Evolutionary conservation across 2,888 invertebrate species (phyloP).

Genomic region (Eupithecia inturbata): DNA sequence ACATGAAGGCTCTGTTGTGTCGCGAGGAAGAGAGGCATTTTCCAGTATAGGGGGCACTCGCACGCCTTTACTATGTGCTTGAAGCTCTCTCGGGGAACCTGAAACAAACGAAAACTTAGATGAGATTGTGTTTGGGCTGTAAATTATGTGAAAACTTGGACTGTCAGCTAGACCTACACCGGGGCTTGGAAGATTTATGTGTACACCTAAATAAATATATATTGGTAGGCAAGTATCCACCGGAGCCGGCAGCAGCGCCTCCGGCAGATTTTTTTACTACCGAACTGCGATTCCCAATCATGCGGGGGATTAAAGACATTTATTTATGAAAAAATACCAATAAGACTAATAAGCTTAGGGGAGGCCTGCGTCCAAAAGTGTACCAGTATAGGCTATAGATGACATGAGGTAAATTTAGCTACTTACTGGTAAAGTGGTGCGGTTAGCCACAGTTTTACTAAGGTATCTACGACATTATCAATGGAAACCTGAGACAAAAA

Average conservation of each 20-base stretch:
- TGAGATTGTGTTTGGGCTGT: constrained; percentile 7
- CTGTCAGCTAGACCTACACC: background rate
- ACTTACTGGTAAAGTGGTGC: background rate
- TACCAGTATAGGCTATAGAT: background rate
- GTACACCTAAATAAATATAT: background rate
- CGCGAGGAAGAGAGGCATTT: constrained; percentile 96
- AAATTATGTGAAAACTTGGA: constrained; percentile 5
- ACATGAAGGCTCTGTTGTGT: constrained; percentile 89
- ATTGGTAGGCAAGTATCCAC: background rate
- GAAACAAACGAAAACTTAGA: constrained; percentile 42
- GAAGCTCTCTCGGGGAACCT: constrained; percentile 86
- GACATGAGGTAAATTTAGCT: background rate
- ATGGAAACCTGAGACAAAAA: constrained; percentile 1
- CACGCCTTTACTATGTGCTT: constrained; percentile 91
- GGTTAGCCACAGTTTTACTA: background rate
- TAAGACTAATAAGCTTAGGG: no score
- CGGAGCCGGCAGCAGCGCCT: no score
- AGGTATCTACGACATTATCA: background rate
- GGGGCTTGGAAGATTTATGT: background rate
- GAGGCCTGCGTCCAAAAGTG: background rate
- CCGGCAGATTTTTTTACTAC: background rate
- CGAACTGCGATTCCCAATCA: background rate
- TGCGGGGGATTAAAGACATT: no score
- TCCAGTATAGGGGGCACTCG: constrained; percentile 98
- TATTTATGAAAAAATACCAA: no score